Evolutionary conservation across 1,140 invertebrate species (phyloP).

Genomic region (Antheraea mylitta): DNA sequence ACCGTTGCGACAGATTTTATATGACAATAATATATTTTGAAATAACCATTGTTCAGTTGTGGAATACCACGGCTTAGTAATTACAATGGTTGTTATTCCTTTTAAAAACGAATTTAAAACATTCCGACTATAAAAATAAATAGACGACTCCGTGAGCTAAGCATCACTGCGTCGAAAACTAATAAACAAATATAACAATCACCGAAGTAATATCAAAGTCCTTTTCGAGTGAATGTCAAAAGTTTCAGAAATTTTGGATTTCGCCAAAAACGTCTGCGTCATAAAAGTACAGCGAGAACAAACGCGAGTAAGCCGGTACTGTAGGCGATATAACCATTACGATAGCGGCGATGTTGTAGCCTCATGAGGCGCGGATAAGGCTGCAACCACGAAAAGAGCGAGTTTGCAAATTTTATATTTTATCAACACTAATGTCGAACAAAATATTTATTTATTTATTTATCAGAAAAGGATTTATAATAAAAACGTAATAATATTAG

Average conservation of each 20-base stretch:
- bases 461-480: too few species aligned
- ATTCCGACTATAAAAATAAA: too few species aligned
- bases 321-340: slow-evolving; percentile 43
- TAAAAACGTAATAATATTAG: too few species aligned
- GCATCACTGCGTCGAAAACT: slow-evolving; percentile 4
- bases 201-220: slow-evolving; percentile 26
- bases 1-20: too few species aligned
- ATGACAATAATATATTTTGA: too few species aligned
- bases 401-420: background rate
- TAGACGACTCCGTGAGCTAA: background rate
- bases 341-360: slow-evolving; percentile 36
- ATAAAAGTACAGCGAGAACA: slow-evolving; percentile 31
- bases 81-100: too few species aligned
- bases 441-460: too few species aligned
- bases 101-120: too few species aligned
- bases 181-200: slow-evolving; percentile 24
- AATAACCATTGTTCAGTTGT: too few species aligned
- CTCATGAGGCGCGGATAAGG: slow-evolving; percentile 22
- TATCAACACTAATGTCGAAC: background rate
- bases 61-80: too few species aligned
- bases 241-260: slow-evolving; percentile 27
- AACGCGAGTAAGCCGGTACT: slow-evolving; percentile 18
- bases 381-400: slow-evolving; percentile 23
- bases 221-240: slow-evolving; percentile 24
- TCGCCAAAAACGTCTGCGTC: slow-evolving; percentile 17